Evolutionary conservation across 2,113 vertebrate genomes (phyloP), one percentile per base, ranked within the genome.

Genomic region (Motacilla alba): DNA sequence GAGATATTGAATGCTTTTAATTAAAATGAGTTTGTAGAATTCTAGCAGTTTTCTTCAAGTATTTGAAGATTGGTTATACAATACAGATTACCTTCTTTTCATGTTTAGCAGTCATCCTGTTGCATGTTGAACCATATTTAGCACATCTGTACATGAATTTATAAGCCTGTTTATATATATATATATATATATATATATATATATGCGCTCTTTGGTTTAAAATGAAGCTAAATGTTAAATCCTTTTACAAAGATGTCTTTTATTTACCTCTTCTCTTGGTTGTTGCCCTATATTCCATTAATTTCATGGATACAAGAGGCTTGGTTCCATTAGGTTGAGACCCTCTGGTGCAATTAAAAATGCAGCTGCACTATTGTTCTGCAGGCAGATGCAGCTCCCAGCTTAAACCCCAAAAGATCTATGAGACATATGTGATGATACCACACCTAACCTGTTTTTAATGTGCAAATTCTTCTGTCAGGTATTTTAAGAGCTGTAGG

Each of bases 1-100:
- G 91, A 96, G 94, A 94, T 96, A 96, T 86, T 93, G 95, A 84
- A 84, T 12, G 68, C 41, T 95, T 96, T 93, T 96, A 97, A 95
- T 97, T 94, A 96, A 92, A 89, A 72, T 37, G 64, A 75, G 33
- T 94, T 95, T 87, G 80, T 76, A 59, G 67, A 69, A 91, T 92
- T 94, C 84, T 85, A 82, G 78, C 77, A 62, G 68, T 94, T 95
- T 96, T 96, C 75, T 90, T 76, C 41, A 59, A 41, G 69, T 68
- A 77, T 88, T 87, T 92, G 67, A 77, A 63, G 74, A 95, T 15
- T 28, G 70, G 27, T 90, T 86, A 52, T 73, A 19, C 59, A 75
- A 56, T 68, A 52, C 60, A 31, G 47, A n/a, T 49, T 87, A 68
- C 56, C 64, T 86, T 96, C 76, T 79, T 64, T 49, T 8, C 3